Evolutionary conservation across 2,797 vertebrate genomes (phyloP), one percentile per base, ranked within the genome.

Genomic region (Sebastes nivosus): DNA sequence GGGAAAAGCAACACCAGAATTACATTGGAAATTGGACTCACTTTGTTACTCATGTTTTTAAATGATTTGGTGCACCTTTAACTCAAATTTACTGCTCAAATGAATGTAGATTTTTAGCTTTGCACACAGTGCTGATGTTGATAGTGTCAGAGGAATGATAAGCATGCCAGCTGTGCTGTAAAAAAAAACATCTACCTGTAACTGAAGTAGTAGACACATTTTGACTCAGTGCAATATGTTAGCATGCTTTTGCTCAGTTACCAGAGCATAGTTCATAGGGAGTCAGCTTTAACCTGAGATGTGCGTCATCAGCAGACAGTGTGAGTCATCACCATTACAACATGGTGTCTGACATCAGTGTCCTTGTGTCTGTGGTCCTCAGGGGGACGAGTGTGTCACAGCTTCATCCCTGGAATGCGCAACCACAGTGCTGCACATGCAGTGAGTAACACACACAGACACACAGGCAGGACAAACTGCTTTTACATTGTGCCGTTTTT

Each of bases 341-440:
- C n/a, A 63, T 46, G 8, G 5, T 29, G 68, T 90, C 70, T 91
- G 75, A 89, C 77, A 69, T 80, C 61, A 22, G 3, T 81, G 77
- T 84, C 81, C 82, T 82, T 85, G 63, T 84, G 71, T 85, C 36
- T 81, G 38, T 89, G 32, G 59, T 88, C 50, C 72, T 60, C 83
- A 96, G 96, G 95, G 83, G 96, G 95, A 88, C 91, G 95, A 90
- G 85, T 96, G 50, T 94, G 94, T 84, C 95, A 95, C 89, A 96
- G 91, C 90, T 96, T 96, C 85, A 95, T 96, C 79, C 95, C 95
- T 71, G 95, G 96, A 79, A 92, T 96, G 88, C 94, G 95, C 36
- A 96, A 94, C 86, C 92, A 95, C 86, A 93, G 67, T 74, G 75
- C 91, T 76, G 68, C 90, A 73, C 95, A 95, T 70, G 88, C 94